Conservation (phyloP, 2,113 vertebrate species). For the Vidua macroura region DNA sequence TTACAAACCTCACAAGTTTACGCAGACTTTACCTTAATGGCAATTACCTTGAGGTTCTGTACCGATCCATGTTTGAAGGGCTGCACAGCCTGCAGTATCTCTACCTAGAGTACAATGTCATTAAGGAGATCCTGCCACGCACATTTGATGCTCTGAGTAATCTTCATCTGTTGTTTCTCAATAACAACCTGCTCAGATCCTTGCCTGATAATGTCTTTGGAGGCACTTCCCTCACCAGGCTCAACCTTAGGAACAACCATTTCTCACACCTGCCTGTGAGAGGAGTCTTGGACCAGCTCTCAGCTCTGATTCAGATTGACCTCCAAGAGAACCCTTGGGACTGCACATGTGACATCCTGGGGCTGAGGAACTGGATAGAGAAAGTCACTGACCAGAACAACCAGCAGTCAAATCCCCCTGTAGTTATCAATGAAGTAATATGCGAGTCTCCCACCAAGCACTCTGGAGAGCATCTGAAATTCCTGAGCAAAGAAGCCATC, state of each 20-base stretch:
- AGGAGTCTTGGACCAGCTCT: slow-evolving; percentile 96
- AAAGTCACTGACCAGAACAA: slow-evolving; percentile 62
- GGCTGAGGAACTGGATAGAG: slow-evolving; percentile 96
- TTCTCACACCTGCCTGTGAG: slow-evolving; percentile 91
- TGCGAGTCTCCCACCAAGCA: slow-evolving; percentile 93
- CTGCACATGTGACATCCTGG: slow-evolving; percentile 93
- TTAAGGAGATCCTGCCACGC: slow-evolving; percentile 91
- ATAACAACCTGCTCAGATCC: slow-evolving; percentile 93
- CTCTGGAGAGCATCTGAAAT: slow-evolving; percentile 89
- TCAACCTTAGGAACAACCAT: slow-evolving; percentile 96
- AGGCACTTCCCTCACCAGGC: slow-evolving; percentile 90
- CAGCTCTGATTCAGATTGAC: slow-evolving; percentile 96
- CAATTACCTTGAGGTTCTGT: slow-evolving; percentile 94
- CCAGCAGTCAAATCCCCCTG: slow-evolving; percentile 82
- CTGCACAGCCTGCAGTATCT: slow-evolving; percentile 95
- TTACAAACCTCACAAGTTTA: slow-evolving; percentile 92
- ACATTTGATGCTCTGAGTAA: slow-evolving; percentile 91
- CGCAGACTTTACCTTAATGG: slow-evolving; percentile 95
- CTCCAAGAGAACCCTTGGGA: slow-evolving; percentile 99
- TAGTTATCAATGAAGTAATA: slow-evolving; percentile 95
- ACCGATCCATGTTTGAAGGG: slow-evolving; percentile 87
- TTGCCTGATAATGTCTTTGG: slow-evolving; percentile 90
- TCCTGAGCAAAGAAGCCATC: slow-evolving; percentile 90
- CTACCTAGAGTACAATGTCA: slow-evolving; percentile 98
- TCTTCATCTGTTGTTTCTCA: slow-evolving; percentile 93